phyloP scores from a whole-genome alignment of 2,888 invertebrate species.

The Dynastes grantii region DNA sequence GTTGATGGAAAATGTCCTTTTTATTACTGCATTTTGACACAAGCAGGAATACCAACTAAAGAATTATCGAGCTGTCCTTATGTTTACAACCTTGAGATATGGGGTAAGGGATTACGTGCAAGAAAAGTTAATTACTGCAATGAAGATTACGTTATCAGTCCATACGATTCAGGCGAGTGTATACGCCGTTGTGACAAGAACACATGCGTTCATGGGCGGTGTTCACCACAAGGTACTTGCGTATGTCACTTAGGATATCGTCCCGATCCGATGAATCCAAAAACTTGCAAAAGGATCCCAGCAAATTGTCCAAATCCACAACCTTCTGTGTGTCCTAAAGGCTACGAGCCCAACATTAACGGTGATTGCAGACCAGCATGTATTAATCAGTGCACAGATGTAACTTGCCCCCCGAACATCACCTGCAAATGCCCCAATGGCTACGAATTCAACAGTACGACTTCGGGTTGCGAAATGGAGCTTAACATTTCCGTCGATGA shows the following conservation, averaged over 20 bases:
- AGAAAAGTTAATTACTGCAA: background rate
- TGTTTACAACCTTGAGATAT: background rate
- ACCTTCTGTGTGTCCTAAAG: too few species aligned
- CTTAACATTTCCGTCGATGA: background rate
- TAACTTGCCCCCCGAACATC: too few species aligned
- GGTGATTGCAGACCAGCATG: background rate
- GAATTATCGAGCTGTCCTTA: background rate
- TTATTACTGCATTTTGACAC: background rate
- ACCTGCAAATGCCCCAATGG: too few species aligned
- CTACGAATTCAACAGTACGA: background rate
- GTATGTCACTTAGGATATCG: background rate
- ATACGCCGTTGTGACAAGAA: background rate
- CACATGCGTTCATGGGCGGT: background rate
- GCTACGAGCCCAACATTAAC: background rate
- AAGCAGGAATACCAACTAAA: background rate
- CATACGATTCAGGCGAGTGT: background rate
- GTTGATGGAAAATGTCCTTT: background rate
- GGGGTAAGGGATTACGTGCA: background rate
- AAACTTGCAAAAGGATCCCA: background rate
- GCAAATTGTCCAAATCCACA: background rate
- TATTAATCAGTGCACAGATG: background rate
- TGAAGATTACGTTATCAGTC: background rate
- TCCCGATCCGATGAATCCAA: background rate
- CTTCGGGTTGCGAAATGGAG: background rate
- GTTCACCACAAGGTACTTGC: background rate